Evolutionary conservation across 2,797 vertebrate species (phyloP).

Genomic region (Urosaurus nigricauda): DNA sequence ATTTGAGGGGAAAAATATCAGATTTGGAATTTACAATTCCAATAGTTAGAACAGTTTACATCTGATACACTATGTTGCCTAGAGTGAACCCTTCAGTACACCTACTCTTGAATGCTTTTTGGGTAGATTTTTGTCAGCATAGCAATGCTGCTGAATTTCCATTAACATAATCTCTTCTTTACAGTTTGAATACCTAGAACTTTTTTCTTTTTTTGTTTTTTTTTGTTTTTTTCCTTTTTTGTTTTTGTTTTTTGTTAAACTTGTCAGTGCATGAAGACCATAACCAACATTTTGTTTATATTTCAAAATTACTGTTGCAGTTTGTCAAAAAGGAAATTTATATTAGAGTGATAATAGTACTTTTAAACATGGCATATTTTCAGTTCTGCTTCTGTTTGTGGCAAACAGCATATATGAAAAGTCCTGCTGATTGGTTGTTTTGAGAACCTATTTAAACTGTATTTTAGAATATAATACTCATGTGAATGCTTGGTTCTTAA

Average conservation of each 20-base stretch:
- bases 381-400: background rate
- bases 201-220: background rate
- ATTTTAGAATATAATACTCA: conserved; percentile 5
- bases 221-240: background rate
- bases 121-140: background rate
- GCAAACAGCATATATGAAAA: background rate
- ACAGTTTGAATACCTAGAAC: too few relatives aligned
- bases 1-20: background rate
- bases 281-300: background rate
- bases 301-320: background rate
- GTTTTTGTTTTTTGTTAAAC: background rate
- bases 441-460: background rate
- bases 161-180: background rate
- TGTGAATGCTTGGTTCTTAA: background rate
- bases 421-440: background rate
- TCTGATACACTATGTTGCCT: background rate
- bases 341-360: background rate
- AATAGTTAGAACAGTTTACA: background rate
- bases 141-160: background rate
- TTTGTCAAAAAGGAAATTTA: background rate
- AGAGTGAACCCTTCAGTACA: background rate
- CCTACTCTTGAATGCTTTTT: background rate
- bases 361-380: background rate
- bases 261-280: background rate
- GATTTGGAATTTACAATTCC: background rate